These are phyloP conservation scores for Serranus cabrilla DNA, from an alignment of 2,797 vertebrate genomes.

Conservation along the genomic window DNA sequence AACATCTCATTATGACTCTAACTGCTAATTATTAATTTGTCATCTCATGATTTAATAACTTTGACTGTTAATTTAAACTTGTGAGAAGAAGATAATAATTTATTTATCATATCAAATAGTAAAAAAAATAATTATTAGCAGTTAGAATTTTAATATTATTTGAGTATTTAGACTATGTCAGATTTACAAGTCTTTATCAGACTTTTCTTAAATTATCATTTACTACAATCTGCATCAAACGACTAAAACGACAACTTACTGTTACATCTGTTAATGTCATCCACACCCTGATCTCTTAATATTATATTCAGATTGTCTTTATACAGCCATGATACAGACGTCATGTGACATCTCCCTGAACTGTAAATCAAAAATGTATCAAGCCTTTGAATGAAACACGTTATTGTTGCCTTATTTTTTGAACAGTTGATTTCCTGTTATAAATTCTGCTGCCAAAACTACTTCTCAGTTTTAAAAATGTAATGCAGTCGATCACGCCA, in stretches of 20 bases:
- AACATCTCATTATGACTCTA: slow-evolving; percentile 28
- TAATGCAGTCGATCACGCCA: slow-evolving; percentile 48
- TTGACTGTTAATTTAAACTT: slow-evolving; percentile 13
- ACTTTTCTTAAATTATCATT: slow-evolving; percentile 39
- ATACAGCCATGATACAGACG: neutral
- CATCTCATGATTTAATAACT: slow-evolving; percentile 15
- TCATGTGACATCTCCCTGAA: slow-evolving; percentile 30
- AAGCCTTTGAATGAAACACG: slow-evolving; percentile 65
- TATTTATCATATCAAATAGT: neutral
- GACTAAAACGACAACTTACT: slow-evolving; percentile 24
- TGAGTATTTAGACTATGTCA: neutral
- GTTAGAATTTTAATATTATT: neutral
- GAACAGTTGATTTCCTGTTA: slow-evolving; percentile 54
- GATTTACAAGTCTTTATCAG: slow-evolving; percentile 13
- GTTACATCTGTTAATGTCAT: slow-evolving; percentile 29
- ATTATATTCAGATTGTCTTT: too few species aligned
- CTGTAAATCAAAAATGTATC: slow-evolving; percentile 57
- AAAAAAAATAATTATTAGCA: neutral
- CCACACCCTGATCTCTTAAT: neutral
- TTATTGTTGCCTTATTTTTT: slow-evolving; percentile 82
- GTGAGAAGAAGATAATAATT: slow-evolving; percentile 15
- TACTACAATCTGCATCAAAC: neutral
- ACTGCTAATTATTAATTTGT: slow-evolving; percentile 38
- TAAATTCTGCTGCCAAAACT: slow-evolving; percentile 74
- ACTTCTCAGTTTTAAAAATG: slow-evolving; percentile 39